phyloP scores from a whole-genome alignment of 37 sponge, comb jelly and placozoan species.

The Beroe forskalii region DNA sequence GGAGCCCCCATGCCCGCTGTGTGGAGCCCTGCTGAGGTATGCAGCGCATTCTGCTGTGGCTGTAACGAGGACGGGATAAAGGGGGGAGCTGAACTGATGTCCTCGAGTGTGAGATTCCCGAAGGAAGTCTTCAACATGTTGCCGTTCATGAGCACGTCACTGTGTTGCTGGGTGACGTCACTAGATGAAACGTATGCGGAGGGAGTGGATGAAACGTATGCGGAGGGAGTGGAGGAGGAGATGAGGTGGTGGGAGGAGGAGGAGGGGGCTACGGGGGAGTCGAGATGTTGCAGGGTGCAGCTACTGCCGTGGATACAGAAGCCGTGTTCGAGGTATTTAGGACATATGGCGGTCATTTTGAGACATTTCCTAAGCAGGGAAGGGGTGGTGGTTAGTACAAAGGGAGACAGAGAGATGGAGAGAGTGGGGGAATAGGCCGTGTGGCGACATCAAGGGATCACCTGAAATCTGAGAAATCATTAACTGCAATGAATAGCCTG shows the following conservation, averaged over 20 bases:
- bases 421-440: not conserved
- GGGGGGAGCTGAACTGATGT: constrained; percentile 1
- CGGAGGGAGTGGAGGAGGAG: not conserved
- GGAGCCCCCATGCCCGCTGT: not conserved
- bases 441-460: no score
- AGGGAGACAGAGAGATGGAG: not conserved
- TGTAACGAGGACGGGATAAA: constrained; percentile 27
- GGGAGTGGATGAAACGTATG: not conserved
- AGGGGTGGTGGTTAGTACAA: not conserved
- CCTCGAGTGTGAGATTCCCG: constrained; percentile 45
- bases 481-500: no score
- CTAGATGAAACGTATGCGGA: not conserved
- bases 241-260: not conserved
- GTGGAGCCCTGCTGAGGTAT: not conserved
- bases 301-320: constrained; percentile 55
- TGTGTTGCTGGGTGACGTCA: constrained; percentile 26
- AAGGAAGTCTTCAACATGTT: constrained; percentile 60
- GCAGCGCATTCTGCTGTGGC: not conserved
- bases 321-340: constrained; percentile 63
- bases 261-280: not conserved
- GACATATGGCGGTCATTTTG: constrained; percentile 48
- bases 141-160: constrained; percentile 2
- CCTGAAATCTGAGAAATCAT: no score
- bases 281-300: constrained; percentile 42
- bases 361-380: not conserved